Percentiles rank a stretch among this genome's conserved stretches.
phyloP scores from a whole-genome alignment of 2,888 invertebrate species.

The Chymomyza procnemis region DNA sequence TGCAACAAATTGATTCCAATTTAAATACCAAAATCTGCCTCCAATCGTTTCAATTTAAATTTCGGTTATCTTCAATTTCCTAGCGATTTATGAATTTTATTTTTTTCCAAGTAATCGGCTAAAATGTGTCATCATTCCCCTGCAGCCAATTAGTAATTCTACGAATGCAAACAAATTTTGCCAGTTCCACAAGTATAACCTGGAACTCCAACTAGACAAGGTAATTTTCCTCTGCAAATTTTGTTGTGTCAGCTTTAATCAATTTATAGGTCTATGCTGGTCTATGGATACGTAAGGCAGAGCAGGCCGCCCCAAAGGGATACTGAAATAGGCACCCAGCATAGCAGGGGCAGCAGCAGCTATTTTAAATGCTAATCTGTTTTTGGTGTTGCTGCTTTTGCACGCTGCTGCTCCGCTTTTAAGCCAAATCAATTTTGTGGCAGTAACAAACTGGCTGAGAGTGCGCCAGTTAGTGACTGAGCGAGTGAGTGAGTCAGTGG shows the following conservation, averaged over 20 bases:
- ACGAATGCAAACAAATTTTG: no score
- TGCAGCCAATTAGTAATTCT: no score
- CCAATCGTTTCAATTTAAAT: no score
- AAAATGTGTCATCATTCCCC: no score
- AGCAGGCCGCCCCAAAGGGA: neutral
- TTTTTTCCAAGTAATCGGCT: no score
- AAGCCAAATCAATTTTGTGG: neutral
- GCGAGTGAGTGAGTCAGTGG: neutral
- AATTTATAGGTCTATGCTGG: neutral
- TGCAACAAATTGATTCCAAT: no score
- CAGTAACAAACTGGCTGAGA: neutral
- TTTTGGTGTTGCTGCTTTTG: neutral
- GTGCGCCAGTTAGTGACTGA: neutral
- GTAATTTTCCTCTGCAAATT: neutral
- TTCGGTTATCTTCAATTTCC: no score
- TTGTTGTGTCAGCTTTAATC: neutral
- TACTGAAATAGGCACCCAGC: neutral
- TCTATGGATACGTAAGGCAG: neutral
- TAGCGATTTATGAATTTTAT: no score
- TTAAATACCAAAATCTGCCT: no score
- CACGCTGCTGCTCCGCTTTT: neutral
- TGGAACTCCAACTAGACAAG: no score
- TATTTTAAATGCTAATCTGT: conserved; percentile 66
- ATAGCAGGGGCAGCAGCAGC: conserved; percentile 10
- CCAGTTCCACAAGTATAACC: no score